A percentile compares a stretch with the other conserved stretches of the same genome.
Conservation (phyloP, 2,113 vertebrate genomes). For the Hipposideros armiger region DNA sequence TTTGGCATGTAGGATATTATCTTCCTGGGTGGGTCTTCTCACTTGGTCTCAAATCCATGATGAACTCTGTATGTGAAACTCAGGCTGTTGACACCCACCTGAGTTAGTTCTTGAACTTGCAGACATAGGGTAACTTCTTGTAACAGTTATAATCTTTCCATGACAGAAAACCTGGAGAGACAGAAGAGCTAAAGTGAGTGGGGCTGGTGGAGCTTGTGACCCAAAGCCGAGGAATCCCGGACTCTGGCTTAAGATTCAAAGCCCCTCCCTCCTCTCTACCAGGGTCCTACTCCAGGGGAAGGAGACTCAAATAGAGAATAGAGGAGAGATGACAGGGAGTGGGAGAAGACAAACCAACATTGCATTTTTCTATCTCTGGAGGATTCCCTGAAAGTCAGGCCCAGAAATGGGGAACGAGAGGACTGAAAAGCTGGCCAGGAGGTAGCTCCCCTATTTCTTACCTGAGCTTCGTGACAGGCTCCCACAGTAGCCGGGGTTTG, state of each 20-base stretch:
- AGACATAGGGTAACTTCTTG: neutral
- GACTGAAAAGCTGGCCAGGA: neutral
- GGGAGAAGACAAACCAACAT: neutral
- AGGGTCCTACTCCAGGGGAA: neutral
- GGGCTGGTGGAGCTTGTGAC: neutral
- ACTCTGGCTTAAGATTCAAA: neutral
- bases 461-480: neutral
- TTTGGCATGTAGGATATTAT: neutral
- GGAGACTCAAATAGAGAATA: neutral
- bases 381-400: neutral
- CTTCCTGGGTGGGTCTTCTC: neutral
- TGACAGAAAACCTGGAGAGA: slow-evolving; percentile 42
- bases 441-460: neutral
- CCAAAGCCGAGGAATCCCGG: accelerated
- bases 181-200: neutral
- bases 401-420: accelerated
- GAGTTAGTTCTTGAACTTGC: slow-evolving; percentile 24
- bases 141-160: slow-evolving; percentile 48
- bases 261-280: neutral
- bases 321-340: neutral
- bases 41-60: too few relatives aligned
- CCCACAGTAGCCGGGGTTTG: neutral
- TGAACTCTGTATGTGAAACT: neutral
- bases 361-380: neutral
- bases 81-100: accelerated